Conservation (phyloP, 2,888 invertebrate genomes). For the Mimumesa dahlbomi region DNA sequence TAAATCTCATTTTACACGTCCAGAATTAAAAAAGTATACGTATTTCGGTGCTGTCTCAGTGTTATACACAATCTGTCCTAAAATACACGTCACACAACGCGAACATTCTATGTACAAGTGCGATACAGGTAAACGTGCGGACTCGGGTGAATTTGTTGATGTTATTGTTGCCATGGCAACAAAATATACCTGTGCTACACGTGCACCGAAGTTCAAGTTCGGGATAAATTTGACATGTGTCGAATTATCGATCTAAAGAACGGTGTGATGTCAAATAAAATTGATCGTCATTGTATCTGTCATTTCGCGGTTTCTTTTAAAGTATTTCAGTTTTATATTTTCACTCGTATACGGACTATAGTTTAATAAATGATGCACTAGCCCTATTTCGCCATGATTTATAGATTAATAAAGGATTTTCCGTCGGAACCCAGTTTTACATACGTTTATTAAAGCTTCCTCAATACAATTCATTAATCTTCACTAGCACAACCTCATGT, state of each 20-base stretch:
- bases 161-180: slow-evolving; percentile 38
- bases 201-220: no score
- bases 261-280: no score
- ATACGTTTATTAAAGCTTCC: slow-evolving; percentile 73
- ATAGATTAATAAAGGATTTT: slow-evolving; percentile 3
- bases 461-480: slow-evolving; percentile 66
- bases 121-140: slow-evolving; percentile 16
- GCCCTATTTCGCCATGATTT: not conserved
- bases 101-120: slow-evolving; percentile 28
- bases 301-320: no score
- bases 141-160: slow-evolving; percentile 37
- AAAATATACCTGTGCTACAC: not conserved
- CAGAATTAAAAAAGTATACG: not conserved
- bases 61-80: no score
- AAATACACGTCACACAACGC: slow-evolving; percentile 2
- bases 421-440: slow-evolving; percentile 54
- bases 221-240: no score
- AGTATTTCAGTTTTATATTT: no score
- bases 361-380: no score
- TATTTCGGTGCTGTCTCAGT: no score
- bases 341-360: no score
- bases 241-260: no score
- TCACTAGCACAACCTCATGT: slow-evolving; percentile 64
- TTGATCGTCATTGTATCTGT: no score
- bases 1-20: slow-evolving; percentile 71